Evolutionary conservation across 2,797 vertebrate species (phyloP).

Genomic region (Euthynnus affinis): DNA sequence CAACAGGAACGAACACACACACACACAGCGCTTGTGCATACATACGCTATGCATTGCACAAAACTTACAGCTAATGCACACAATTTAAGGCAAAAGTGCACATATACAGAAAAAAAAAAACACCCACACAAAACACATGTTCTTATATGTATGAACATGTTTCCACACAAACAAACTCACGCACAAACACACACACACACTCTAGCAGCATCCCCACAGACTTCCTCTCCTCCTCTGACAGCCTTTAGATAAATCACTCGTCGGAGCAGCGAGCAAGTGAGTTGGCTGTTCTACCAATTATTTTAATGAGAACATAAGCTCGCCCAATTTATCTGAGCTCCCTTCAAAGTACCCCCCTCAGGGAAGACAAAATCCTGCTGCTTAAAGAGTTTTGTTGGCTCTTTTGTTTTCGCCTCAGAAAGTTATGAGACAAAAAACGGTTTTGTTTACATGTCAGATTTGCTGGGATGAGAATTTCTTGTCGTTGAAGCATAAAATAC

Average conservation of each 20-base stretch:
- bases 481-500: conserved; percentile 12
- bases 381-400: conserved; percentile 65
- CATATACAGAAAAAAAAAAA: neutral
- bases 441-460: conserved; percentile 68
- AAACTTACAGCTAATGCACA: neutral
- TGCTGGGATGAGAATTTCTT: conserved; percentile 40
- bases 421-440: conserved; percentile 47
- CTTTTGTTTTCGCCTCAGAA: conserved; percentile 61
- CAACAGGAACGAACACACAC: conserved; percentile 1
- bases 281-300: conserved; percentile 74
- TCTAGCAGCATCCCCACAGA: conserved; percentile 26
- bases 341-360: conserved; percentile 64
- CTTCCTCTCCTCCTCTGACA: conserved; percentile 56
- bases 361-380: conserved; percentile 73
- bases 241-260: conserved; percentile 69
- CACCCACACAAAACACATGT: neutral
- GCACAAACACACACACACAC: conserved; percentile 10
- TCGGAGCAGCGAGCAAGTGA: conserved; percentile 49
- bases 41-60: neutral
- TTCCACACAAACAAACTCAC: neutral
- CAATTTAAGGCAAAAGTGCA: neutral
- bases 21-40: neutral
- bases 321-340: conserved; percentile 63
- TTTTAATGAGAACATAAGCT: conserved; percentile 80
- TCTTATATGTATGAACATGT: neutral